phyloP scores from a whole-genome alignment of 2,888 invertebrate genomes.

The Tachystola acroxantha region DNA sequence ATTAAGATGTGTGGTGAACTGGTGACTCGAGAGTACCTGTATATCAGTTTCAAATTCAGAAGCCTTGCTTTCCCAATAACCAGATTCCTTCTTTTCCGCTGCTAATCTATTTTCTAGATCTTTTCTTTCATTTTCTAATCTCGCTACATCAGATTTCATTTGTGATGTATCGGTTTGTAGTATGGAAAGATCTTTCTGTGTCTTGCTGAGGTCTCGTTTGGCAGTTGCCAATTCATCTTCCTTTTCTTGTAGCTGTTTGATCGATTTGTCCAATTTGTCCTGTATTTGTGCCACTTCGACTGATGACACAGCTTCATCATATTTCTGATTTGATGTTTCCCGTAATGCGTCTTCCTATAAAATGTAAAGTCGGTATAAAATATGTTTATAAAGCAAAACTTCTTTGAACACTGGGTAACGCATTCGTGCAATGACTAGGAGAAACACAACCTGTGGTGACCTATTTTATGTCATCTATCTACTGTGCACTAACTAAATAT shows the following conservation, averaged over 20 bases:
- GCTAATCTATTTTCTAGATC: conserved; percentile 81
- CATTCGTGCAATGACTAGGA: too few relatives aligned
- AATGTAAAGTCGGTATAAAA: too few relatives aligned
- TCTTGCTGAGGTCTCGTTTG: conserved; percentile 54
- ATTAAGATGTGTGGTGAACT: too few relatives aligned
- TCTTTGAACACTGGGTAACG: too few relatives aligned
- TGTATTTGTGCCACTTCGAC: conserved; percentile 71
- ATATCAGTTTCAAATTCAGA: conserved; percentile 80
- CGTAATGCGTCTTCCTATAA: conserved; percentile 62
- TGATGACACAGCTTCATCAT: conserved; percentile 66
- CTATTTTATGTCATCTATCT: too few relatives aligned
- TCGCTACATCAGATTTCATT: conserved; percentile 63
- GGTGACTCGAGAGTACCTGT: too few relatives aligned
- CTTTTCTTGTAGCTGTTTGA: conserved; percentile 54
- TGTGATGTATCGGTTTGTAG: conserved; percentile 58
- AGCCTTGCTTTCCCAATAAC: conserved; percentile 81
- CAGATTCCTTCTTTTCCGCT: conserved; percentile 79
- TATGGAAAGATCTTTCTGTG: conserved; percentile 63
- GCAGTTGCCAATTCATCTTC: conserved; percentile 46
- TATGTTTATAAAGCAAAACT: too few relatives aligned
- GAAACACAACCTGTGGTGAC: too few relatives aligned
- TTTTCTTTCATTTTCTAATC: conserved; percentile 73
- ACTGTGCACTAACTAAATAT: too few relatives aligned
- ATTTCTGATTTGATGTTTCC: conserved; percentile 64
- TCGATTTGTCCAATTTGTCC: conserved; percentile 55